Conservation (phyloP, 2,797 vertebrate species). For the Aldrovandia affinis region DNA sequence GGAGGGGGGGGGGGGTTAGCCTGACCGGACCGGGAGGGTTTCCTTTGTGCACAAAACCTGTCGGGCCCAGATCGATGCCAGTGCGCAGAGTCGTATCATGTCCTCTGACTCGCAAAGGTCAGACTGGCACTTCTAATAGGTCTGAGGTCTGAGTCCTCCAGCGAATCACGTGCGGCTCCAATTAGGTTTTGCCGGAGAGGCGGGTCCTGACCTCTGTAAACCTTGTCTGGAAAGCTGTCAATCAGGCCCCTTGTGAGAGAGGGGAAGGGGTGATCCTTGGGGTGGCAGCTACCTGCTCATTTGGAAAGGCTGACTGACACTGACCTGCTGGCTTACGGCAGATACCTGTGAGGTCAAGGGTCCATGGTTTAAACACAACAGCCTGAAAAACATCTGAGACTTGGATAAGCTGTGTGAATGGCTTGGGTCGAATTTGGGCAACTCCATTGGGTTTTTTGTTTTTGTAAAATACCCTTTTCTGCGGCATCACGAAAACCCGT, state of each 20-base stretch:
- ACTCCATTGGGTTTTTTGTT: constrained; percentile 14
- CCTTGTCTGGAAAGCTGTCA: constrained; percentile 68
- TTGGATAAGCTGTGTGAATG: background rate
- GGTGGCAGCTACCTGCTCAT: constrained; percentile 62
- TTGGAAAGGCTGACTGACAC: constrained; percentile 60
- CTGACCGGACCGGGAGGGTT: background rate
- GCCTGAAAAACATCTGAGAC: background rate
- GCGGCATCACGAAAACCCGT: background rate
- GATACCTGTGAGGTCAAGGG: constrained; percentile 59
- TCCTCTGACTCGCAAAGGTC: constrained; percentile 41
- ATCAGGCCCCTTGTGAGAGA: constrained; percentile 46
- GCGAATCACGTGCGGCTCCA: constrained; percentile 58
- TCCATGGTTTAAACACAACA: background rate
- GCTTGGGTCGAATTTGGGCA: background rate
- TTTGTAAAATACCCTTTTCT: background rate
- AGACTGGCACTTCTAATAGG: constrained; percentile 43
- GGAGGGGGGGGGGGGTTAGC: background rate
- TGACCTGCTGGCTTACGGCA: constrained; percentile 65
- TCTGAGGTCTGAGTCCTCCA: constrained; percentile 59
- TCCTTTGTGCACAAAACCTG: constrained; percentile 49
- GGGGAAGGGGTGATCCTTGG: constrained; percentile 52
- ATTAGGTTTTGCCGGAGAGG: constrained; percentile 66
- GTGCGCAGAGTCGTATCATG: background rate
- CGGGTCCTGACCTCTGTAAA: constrained; percentile 70
- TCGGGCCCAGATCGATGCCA: constrained; percentile 51